Percentiles rank a stretch among this genome's conserved stretches.
These are phyloP conservation scores for Mythimna loreyi DNA, from an alignment of 2,888 invertebrate genomes.

Conservation along the genomic window DNA sequence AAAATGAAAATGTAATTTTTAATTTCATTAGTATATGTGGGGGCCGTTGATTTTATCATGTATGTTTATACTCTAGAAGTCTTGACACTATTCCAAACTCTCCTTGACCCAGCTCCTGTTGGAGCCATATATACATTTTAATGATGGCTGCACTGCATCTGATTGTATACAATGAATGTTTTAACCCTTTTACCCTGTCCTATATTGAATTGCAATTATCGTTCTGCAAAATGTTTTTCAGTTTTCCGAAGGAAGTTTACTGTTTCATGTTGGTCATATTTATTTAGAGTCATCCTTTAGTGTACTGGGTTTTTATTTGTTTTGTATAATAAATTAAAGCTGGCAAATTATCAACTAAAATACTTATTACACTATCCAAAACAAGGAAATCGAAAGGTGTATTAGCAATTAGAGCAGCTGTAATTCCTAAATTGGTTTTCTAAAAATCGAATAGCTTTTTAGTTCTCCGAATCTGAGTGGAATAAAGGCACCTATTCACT, in stretches of 20 bases:
- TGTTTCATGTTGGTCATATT: neutral
- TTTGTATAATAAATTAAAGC: no score
- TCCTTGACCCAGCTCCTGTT: slow-evolving; percentile 55
- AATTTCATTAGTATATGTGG: no score
- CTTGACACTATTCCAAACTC: slow-evolving; percentile 52
- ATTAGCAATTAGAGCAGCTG: no score
- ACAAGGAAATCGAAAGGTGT: no score
- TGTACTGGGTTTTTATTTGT: neutral
- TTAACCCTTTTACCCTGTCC: slow-evolving; percentile 37
- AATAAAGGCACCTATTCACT: no score
- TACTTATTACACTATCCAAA: no score
- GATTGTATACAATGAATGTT: slow-evolving; percentile 45
- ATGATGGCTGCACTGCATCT: slow-evolving; percentile 31
- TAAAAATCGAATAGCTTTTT: no score
- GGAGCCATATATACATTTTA: slow-evolving; percentile 44
- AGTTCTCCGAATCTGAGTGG: no score
- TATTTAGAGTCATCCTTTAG: neutral
- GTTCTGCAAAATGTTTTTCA: neutral
- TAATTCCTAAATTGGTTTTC: no score
- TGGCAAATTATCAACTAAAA: no score
- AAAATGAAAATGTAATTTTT: no score
- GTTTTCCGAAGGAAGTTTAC: neutral
- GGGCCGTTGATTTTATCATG: slow-evolving; percentile 16
- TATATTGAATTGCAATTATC: slow-evolving; percentile 32
- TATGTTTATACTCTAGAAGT: slow-evolving; percentile 31